Evolutionary conservation across 2,888 invertebrate genomes (phyloP).

Genomic region (Spatulosminthurus flaviceps): DNA sequence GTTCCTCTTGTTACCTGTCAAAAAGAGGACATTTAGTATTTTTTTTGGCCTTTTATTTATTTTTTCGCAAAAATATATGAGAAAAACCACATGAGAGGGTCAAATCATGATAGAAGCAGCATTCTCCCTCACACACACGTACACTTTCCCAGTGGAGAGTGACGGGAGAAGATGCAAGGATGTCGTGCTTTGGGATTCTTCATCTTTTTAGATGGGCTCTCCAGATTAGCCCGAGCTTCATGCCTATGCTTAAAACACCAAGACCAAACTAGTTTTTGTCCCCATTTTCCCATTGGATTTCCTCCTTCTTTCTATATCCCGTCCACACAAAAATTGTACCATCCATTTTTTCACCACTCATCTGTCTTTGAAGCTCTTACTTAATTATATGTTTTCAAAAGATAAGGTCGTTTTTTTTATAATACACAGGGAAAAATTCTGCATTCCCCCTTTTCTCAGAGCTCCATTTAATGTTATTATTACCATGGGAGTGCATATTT

Average conservation of each 20-base stretch:
- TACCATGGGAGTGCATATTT: too few species aligned
- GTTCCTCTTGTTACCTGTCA: conserved; percentile 30
- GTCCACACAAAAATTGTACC: background rate
- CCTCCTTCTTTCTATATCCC: background rate
- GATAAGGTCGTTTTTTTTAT: too few species aligned
- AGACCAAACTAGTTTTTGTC: conserved; percentile 37
- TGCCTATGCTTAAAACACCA: conserved; percentile 25
- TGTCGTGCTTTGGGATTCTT: conserved; percentile 20
- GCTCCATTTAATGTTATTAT: too few species aligned
- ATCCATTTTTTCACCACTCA: too few species aligned
- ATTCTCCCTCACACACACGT: too few species aligned
- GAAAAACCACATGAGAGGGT: too few species aligned
- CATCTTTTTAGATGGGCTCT: background rate
- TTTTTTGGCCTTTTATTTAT: conserved; percentile 18
- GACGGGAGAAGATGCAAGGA: conserved; percentile 37
- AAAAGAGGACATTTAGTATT: conserved; percentile 31
- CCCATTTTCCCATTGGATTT: background rate
- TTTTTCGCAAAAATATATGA: too few species aligned
- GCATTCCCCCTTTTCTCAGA: too few species aligned
- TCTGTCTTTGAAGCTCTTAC: too few species aligned
- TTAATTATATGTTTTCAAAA: too few species aligned
- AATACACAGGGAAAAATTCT: too few species aligned
- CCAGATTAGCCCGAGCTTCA: conserved; percentile 30
- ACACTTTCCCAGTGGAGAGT: conserved; percentile 36
- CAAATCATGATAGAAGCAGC: too few species aligned